These are phyloP conservation scores for Telenomus remus DNA, from an alignment of 1,140 invertebrate species.

Conservation along the genomic window DNA sequence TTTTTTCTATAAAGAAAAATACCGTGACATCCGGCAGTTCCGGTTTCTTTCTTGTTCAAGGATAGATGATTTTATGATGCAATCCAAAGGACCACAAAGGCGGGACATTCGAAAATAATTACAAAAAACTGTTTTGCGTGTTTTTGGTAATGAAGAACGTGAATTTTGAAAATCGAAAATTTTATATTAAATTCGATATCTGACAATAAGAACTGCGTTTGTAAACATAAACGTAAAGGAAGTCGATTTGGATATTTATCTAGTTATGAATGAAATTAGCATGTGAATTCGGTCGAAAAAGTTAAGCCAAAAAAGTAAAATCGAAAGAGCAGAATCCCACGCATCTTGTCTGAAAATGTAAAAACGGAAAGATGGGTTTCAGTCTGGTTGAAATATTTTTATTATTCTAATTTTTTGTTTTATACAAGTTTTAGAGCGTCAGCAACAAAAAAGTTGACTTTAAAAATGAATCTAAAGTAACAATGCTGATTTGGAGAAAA, in stretches of 20 bases:
- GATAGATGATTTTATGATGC: no score
- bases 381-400: slow-evolving; percentile 37
- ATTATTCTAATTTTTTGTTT: no score
- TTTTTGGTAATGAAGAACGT: no score
- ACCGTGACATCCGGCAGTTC: no score
- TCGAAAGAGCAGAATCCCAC: slow-evolving; percentile 20
- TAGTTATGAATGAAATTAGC: slow-evolving; percentile 26
- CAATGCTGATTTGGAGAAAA: slow-evolving; percentile 6
- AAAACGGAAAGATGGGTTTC: slow-evolving; percentile 18
- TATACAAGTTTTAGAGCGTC: no score
- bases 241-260: slow-evolving; percentile 16
- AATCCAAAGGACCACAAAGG: neutral
- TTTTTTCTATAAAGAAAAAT: neutral
- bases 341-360: slow-evolving; percentile 23
- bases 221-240: no score
- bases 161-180: no score
- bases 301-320: slow-evolving; percentile 12
- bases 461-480: neutral
- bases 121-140: no score
- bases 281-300: slow-evolving; percentile 10
- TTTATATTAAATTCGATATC: no score
- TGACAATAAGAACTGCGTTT: no score
- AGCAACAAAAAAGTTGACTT: neutral
- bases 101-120: neutral
- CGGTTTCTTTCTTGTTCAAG: no score